phyloP scores from a whole-genome alignment of 2,113 vertebrate species.

The Australoheros scitulus region DNA sequence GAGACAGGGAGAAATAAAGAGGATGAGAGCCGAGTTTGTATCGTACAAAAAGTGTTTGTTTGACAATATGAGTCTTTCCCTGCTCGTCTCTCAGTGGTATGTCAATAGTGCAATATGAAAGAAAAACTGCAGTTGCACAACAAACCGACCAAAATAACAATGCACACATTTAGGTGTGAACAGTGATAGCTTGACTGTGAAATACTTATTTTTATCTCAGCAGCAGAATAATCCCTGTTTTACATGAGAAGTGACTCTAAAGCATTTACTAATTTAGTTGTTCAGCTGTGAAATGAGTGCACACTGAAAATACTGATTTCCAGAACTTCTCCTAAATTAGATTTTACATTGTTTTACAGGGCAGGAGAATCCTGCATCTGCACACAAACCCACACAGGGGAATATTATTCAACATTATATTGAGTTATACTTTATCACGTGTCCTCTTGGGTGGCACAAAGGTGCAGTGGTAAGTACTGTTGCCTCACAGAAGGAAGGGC shows the following conservation, averaged over 20 bases:
- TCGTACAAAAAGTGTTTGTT: background rate
- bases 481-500: no score
- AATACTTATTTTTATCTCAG: constrained; percentile 23
- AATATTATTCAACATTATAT: no score
- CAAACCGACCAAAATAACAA: constrained; percentile 7
- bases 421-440: no score
- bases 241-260: background rate
- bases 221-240: background rate
- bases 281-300: constrained; percentile 18
- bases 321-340: background rate
- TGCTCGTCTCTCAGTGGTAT: background rate
- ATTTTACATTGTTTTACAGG: constrained; percentile 4
- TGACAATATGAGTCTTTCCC: background rate
- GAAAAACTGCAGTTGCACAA: background rate
- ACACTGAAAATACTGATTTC: background rate
- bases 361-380: background rate
- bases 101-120: background rate
- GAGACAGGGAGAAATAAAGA: background rate
- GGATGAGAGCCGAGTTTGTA: background rate
- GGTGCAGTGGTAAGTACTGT: no score
- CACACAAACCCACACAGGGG: background rate
- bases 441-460: no score
- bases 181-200: background rate
- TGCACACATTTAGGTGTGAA: background rate
- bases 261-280: constrained; percentile 22